Evolutionary conservation across 2,888 invertebrate genomes (phyloP), one percentile per base, ranked within the genome.

Genomic region (Hirudinaria manillensis): DNA sequence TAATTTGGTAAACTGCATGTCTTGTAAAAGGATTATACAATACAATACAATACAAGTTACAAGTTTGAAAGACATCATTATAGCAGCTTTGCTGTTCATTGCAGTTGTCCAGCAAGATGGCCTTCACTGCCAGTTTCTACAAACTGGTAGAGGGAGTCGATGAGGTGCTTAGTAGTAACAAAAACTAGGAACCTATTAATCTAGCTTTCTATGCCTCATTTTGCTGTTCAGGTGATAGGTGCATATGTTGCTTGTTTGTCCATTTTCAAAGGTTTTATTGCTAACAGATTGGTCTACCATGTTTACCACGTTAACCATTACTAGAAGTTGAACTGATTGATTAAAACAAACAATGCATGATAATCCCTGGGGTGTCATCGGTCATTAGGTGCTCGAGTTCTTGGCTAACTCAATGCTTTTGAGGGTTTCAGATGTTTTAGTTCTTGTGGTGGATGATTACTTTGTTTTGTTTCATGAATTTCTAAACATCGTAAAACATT

Each of bases 91-190:
- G 29, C 38, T 51, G 19, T 36, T 27, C n/a, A 45, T 29, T 55
- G 27, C 73, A 73, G 73, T 65, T 73, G 38, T 73, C 73, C n/a
- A 56, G 73, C 32, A 73, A 73, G 65, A 73, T 73, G 73, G 73
- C 32, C 3, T 73, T 73, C 73, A 53, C 55, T 27, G 73, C 61
- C 24, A 53, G 55, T 29, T 73, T 53, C 56, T 73, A 73, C 56
- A 73, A 73, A 73, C 73, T 73, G 56, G 73, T 73, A 34, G 73
- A 65, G n/a, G 73, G 55, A 56, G 73, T 61, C 34, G 73, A 73
- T 56, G 73, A 73, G 73, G 73, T 73, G 55, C n/a, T 56, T 38
- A 34, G 61, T 65, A 36, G 24, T 73, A 27, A 38, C 56, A 73
- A 34, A 51, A 65, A 36, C 38, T 24, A 38, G 32, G 34, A 32